phyloP scores from a whole-genome alignment of 2,113 vertebrate genomes.

The Prionailurus bengalensis region DNA sequence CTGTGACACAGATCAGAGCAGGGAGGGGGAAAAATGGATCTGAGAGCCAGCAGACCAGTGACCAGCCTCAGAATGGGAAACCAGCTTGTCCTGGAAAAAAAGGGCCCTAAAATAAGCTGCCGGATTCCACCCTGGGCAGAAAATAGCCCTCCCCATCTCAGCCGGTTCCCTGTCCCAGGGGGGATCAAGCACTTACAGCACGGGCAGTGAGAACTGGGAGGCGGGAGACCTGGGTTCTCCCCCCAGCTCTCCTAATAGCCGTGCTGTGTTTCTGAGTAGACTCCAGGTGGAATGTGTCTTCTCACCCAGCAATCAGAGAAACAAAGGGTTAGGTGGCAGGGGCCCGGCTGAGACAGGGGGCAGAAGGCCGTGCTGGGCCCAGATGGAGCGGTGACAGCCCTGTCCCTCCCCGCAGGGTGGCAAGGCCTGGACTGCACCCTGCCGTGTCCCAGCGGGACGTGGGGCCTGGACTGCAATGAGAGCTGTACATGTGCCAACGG shows the following conservation, averaged over 20 bases:
- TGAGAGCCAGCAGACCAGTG: neutral
- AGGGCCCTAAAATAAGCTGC: neutral
- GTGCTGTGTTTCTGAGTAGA: neutral
- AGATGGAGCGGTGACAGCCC: neutral
- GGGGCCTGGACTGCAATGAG: conserved; percentile 96
- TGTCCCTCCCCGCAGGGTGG: conserved; percentile 91
- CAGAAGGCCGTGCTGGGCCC: neutral
- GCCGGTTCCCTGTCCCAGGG: neutral
- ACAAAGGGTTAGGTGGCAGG: neutral
- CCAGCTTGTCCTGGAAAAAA: neutral
- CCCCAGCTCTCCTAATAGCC: neutral
- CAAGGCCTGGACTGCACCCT: conserved; percentile 96
- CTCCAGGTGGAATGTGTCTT: neutral
- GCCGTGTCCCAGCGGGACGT: conserved; percentile 94
- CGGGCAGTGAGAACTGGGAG: neutral
- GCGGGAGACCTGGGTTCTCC: no score
- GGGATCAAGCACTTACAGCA: neutral
- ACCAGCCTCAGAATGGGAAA: neutral
- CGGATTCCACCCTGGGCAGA: neutral
- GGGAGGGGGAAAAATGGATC: no score
- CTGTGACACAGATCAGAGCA: neutral
- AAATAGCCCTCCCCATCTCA: neutral
- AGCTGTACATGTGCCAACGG: conserved; percentile 93
- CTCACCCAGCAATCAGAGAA: neutral
- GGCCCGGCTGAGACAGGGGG: neutral